Conservation (phyloP, 2,888 invertebrate genomes). For the Lasioglossum pauxillum region DNA sequence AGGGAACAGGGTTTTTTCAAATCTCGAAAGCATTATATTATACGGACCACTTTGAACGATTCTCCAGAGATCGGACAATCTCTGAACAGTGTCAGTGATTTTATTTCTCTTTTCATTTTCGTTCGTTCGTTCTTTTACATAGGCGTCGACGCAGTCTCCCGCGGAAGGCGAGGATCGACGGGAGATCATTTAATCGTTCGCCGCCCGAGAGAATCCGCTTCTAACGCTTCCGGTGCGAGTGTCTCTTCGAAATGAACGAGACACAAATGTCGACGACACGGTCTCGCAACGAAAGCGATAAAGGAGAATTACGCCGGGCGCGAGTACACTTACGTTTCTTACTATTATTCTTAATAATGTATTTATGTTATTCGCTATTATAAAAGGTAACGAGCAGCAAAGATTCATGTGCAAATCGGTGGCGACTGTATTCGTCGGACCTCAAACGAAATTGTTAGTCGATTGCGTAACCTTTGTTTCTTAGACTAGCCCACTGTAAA, state of each 20-base stretch:
- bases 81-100: slow-evolving; percentile 21
- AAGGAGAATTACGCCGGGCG: neutral
- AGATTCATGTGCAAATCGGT: slow-evolving; percentile 22
- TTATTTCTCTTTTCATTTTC: neutral
- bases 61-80: slow-evolving; percentile 24
- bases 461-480: slow-evolving; percentile 1
- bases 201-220: neutral
- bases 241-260: neutral
- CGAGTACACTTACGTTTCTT: slow-evolving; percentile 44
- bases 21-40: slow-evolving; percentile 30
- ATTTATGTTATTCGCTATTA: slow-evolving; percentile 52
- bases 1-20: slow-evolving; percentile 67
- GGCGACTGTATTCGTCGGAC: neutral
- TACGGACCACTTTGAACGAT: slow-evolving; percentile 47
- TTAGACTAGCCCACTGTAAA: slow-evolving; percentile 23
- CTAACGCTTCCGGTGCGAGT: neutral
- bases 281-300: neutral
- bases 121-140: neutral
- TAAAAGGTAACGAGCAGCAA: slow-evolving; percentile 39
- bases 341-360: slow-evolving; percentile 41
- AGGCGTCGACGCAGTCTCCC: slow-evolving; percentile 1
- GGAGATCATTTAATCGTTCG: neutral
- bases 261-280: too few species aligned
- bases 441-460: slow-evolving; percentile 9
- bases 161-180: neutral